Conservation (phyloP, 1,140 invertebrate genomes). For the Adoxophyes honmai region DNA sequence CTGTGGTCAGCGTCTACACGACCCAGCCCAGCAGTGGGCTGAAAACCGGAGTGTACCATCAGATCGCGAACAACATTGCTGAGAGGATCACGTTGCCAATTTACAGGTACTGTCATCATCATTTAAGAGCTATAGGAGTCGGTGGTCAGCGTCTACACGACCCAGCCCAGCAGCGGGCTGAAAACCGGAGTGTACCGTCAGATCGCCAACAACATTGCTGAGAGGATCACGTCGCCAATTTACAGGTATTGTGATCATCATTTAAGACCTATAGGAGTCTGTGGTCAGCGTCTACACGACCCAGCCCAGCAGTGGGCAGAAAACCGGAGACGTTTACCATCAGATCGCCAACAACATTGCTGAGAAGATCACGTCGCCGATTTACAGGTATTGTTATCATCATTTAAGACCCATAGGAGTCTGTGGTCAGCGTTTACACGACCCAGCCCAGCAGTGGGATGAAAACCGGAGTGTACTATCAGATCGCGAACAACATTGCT, state of each 20-base stretch:
- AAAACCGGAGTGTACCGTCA: slow-evolving; percentile 49
- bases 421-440: slow-evolving; percentile 53
- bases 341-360: slow-evolving; percentile 18
- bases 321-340: slow-evolving; percentile 55
- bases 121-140: too few relatives aligned
- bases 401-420: background rate
- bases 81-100: slow-evolving; percentile 24
- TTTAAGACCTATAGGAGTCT: too few relatives aligned
- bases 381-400: background rate
- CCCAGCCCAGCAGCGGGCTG: slow-evolving; percentile 32
- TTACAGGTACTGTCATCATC: slow-evolving; percentile 9
- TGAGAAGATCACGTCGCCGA: slow-evolving; percentile 1
- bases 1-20: slow-evolving; percentile 53
- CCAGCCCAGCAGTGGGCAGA: slow-evolving; percentile 29
- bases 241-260: too few relatives aligned
- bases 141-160: slow-evolving; percentile 55
- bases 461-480: slow-evolving; percentile 18
- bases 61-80: slow-evolving; percentile 17
- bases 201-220: slow-evolving; percentile 18
- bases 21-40: slow-evolving; percentile 36
- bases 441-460: slow-evolving; percentile 34
- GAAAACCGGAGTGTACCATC: slow-evolving; percentile 49
- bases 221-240: slow-evolving; percentile 23
- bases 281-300: slow-evolving; percentile 55
- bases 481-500: slow-evolving; percentile 64